Evolutionary conservation across 1,140 invertebrate genomes (phyloP).

Genomic region (Potamilus streckersoni): DNA sequence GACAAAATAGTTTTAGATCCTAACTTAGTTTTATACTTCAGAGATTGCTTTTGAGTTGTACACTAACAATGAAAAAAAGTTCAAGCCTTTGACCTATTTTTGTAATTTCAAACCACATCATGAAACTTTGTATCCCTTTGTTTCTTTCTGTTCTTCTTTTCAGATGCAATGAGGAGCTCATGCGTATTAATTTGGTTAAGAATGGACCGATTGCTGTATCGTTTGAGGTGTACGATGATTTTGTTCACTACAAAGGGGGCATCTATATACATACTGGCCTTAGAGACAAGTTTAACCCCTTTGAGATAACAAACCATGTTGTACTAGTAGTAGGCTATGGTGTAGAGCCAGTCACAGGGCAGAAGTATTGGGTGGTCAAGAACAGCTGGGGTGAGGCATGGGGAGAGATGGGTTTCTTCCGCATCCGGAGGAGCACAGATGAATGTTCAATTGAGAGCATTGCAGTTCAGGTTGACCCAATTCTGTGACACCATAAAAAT

Average conservation of each 20-base stretch:
- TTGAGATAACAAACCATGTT: slow-evolving; percentile 66
- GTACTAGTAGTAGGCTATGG: slow-evolving; percentile 67
- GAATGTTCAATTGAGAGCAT: slow-evolving; percentile 69
- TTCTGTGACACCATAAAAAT: slow-evolving; percentile 23
- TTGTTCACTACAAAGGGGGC: slow-evolving; percentile 66
- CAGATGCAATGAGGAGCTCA: slow-evolving; percentile 71
- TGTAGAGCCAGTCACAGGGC: slow-evolving; percentile 40
- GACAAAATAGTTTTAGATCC: too few species aligned
- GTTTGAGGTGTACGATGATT: slow-evolving; percentile 70
- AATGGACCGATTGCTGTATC: slow-evolving; percentile 72
- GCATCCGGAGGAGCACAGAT: slow-evolving; percentile 71
- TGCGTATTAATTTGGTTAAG: slow-evolving; percentile 69
- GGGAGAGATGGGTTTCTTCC: slow-evolving; percentile 72
- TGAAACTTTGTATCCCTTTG: not conserved
- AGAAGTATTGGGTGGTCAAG: slow-evolving; percentile 66
- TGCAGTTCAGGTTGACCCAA: slow-evolving; percentile 57
- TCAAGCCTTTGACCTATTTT: too few species aligned
- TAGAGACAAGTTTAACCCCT: slow-evolving; percentile 56
- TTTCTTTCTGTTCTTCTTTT: slow-evolving; percentile 28
- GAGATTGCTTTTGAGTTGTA: too few species aligned
- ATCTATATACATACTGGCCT: slow-evolving; percentile 63
- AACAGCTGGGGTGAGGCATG: slow-evolving; percentile 73
- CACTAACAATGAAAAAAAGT: too few species aligned
- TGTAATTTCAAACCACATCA: too few species aligned
- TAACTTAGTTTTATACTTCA: too few species aligned